These are phyloP conservation scores for Acanthurus lineatus DNA, from an alignment of 2,797 vertebrate genomes.

Conservation along the genomic window DNA sequence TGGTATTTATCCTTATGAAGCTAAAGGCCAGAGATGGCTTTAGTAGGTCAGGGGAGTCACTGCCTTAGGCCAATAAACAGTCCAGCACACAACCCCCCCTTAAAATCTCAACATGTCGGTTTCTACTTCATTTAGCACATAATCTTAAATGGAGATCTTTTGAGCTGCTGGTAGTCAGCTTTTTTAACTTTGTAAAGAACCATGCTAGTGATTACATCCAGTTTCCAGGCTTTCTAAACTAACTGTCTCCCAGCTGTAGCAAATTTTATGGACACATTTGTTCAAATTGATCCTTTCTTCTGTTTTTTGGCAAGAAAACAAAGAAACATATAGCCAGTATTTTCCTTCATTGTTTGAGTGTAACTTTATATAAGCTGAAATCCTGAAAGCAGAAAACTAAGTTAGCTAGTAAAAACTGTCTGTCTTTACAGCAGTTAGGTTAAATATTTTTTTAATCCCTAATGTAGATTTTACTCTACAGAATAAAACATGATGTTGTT, in stretches of 20 bases:
- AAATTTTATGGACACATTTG: too few species aligned
- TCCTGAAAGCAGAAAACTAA: not conserved
- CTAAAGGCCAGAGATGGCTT: not conserved
- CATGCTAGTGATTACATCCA: too few species aligned
- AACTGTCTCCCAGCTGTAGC: too few species aligned
- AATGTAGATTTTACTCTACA: not conserved
- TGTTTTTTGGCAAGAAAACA: too few species aligned
- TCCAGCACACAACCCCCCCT: not conserved
- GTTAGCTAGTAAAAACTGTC: not conserved
- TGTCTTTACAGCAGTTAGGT: not conserved
- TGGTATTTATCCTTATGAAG: not conserved
- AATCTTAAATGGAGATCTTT: too few species aligned
- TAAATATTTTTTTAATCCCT: not conserved
- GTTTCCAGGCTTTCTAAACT: too few species aligned
- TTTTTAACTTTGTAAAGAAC: too few species aligned
- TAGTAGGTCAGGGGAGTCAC: not conserved
- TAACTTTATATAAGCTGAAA: not conserved
- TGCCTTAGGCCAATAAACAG: rapidly evolving
- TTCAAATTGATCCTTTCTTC: too few species aligned
- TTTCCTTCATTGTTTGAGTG: not conserved
- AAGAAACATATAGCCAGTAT: too few species aligned
- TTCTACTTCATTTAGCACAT: too few species aligned
- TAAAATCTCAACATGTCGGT: not conserved
- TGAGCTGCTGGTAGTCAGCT: too few species aligned
- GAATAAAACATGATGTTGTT: not conserved